phyloP scores from a whole-genome alignment of 92 coral and sea anemone species.

The Porites evermanni region DNA sequence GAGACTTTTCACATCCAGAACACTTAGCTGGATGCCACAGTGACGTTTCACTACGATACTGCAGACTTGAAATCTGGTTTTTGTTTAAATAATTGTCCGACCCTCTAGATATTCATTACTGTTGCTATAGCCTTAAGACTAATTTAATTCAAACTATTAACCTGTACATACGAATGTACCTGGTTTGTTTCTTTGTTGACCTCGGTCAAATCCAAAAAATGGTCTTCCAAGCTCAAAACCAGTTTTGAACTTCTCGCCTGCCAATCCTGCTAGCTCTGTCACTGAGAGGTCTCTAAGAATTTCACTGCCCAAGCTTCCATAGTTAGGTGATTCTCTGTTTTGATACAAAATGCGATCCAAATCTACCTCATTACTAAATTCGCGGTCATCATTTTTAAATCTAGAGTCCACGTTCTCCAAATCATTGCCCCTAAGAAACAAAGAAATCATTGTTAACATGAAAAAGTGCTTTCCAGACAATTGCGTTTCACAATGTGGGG shows the following conservation, averaged over 20 bases:
- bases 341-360: neutral
- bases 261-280: slow-evolving; percentile 12
- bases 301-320: slow-evolving; percentile 8
- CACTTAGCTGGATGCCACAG: too few species aligned
- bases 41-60: too few species aligned
- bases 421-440: slow-evolving; percentile 9
- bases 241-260: slow-evolving; percentile 45
- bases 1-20: too few species aligned
- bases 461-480: neutral
- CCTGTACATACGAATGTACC: neutral
- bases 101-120: too few species aligned
- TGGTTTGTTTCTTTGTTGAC: neutral
- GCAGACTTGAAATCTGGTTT: too few species aligned
- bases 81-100: too few species aligned
- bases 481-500: neutral
- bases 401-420: slow-evolving; percentile 1
- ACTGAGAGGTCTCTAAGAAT: slow-evolving; percentile 18
- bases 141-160: too few species aligned
- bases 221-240: slow-evolving; percentile 79
- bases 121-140: too few species aligned
- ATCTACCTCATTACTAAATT: neutral
- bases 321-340: slow-evolving; percentile 3
- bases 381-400: slow-evolving; percentile 1
- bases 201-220: slow-evolving; percentile 47
- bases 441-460: neutral